A percentile compares a stretch with the other conserved stretches of the same genome.
Evolutionary conservation across 2,113 vertebrate genomes (phyloP).

Genomic region (Pygoscelis antarcticus): DNA sequence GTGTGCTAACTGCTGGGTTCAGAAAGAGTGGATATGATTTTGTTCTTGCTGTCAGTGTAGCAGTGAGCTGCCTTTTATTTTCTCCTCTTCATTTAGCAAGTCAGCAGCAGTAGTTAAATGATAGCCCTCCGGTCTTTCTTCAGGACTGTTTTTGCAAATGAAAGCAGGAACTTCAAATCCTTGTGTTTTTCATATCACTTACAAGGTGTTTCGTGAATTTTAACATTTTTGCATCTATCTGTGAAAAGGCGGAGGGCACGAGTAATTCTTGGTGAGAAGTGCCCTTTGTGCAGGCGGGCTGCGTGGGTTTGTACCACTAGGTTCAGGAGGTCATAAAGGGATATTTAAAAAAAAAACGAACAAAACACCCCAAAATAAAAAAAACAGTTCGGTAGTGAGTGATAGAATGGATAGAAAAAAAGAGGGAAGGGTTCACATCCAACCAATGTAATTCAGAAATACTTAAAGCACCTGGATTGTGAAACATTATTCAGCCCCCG

Average conservation of each 20-base stretch:
- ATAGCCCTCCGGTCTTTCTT: conserved; percentile 36
- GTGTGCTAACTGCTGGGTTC: background rate
- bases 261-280: background rate
- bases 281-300: background rate
- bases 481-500: background rate
- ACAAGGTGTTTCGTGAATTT: conserved; percentile 21
- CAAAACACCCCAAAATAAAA: background rate
- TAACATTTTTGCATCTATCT: background rate
- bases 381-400: background rate
- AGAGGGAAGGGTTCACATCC: background rate
- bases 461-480: background rate
- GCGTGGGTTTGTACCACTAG: background rate
- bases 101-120: conserved; percentile 48
- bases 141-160: conserved; percentile 44
- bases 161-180: conserved; percentile 53
- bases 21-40: conserved; percentile 31
- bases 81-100: conserved; percentile 53
- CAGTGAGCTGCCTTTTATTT: conserved; percentile 16
- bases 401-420: background rate
- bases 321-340: background rate
- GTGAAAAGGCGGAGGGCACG: background rate
- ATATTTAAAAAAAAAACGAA: background rate
- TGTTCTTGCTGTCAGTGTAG: conserved; percentile 38
- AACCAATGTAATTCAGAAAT: background rate
- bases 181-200: background rate